Conservation (phyloP, 2,113 vertebrate species). For the Pedionomus torquatus region DNA sequence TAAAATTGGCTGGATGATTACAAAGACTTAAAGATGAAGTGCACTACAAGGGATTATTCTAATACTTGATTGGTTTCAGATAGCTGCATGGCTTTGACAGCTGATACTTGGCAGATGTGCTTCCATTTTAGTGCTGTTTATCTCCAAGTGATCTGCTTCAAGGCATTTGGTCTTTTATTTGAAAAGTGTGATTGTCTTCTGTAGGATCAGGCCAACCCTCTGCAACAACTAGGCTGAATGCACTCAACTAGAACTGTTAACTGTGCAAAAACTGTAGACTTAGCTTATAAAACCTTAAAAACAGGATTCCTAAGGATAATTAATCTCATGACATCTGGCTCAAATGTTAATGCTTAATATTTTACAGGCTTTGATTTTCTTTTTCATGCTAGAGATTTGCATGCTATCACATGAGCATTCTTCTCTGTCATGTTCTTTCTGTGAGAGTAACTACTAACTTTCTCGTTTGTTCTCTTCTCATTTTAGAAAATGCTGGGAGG, state of each 20-base stretch:
- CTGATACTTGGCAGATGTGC: slow-evolving; percentile 60
- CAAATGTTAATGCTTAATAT: not conserved
- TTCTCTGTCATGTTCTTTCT: not conserved
- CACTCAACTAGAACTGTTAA: not conserved
- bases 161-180: slow-evolving; percentile 45
- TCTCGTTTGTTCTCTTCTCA: not conserved
- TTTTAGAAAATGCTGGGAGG: not conserved
- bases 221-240: not conserved
- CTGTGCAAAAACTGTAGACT: not conserved
- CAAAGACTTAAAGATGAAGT: slow-evolving; percentile 43
- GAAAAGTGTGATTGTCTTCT: not conserved
- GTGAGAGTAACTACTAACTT: not conserved
- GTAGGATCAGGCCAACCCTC: not conserved
- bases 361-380: not conserved
- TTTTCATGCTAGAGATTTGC: not conserved
- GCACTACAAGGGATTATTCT: slow-evolving; percentile 39
- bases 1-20: slow-evolving; percentile 51
- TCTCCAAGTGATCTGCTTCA: slow-evolving; percentile 53
- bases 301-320: not conserved
- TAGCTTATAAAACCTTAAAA: not conserved
- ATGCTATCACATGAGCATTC: not conserved
- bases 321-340: not conserved
- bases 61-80: slow-evolving; percentile 62
- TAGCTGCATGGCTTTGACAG: slow-evolving; percentile 48
- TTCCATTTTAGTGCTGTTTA: slow-evolving; percentile 58